Evolutionary conservation across 2,113 vertebrate species (phyloP), one percentile per base, ranked within the genome.

Genomic region (Atractosteus spatula): DNA sequence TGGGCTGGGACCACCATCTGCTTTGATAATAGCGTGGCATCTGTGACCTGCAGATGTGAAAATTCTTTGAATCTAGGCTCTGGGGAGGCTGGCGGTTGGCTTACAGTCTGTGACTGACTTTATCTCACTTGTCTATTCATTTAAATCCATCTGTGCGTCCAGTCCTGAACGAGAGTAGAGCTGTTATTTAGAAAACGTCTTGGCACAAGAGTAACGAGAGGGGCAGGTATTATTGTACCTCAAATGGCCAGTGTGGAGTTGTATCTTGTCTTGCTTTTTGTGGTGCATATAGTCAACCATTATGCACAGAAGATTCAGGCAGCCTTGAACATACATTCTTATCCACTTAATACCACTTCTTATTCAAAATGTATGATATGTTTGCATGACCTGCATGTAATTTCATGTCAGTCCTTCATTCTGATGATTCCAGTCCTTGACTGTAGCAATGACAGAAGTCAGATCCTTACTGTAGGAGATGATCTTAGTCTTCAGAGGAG

Each of bases 61-160:
- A 16, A 7, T 3, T 45, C 12, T 47, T 47, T 44, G 12, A 66
- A 44, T 12, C 13, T 10, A 1, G 43, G 14, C 10, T n/a, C 44
- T n/a, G 42, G 14, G 10, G 41, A 16, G 41, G 42, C 8, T 47
- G 64, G 43, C 43, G 16, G 44, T 7, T 45, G 44, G 43, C 63
- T 42, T 42, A 41, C 68, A 44, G 57, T 71, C 57, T 57, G 42
- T 59, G 4, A 7, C 43, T 17, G 41, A 63, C 47, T 7, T 8
- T 41, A 13, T 42, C 63, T 13, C 47, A 3, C 10, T 16, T 16
- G 66, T 54, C 66, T 12, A 10, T 55, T 16, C 42, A 14, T 56
- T 71, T 71, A 42, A 43, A 56, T 71, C 57, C 16, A 62, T 71
- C 56, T 62, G 57, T 42, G 12, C 42, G 17, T 13, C 41, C 29